Conservation (phyloP, 2,113 vertebrate species). For the Theristicus caerulescens region DNA sequence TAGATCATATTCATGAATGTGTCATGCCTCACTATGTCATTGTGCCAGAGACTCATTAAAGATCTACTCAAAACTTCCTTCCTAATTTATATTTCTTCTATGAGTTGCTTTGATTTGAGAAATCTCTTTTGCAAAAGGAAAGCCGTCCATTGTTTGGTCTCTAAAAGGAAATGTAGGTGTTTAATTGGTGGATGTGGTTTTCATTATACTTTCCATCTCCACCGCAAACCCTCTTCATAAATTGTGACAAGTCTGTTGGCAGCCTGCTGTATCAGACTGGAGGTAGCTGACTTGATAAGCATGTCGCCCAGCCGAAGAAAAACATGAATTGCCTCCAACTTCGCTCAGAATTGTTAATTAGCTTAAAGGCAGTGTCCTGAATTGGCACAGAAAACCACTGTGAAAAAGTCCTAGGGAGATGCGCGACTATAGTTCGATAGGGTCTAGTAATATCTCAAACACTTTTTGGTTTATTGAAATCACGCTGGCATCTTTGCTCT, state of each 20-base stretch:
- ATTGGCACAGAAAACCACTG: background rate
- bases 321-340: constrained; percentile 36
- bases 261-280: constrained; percentile 30
- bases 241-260: constrained; percentile 40
- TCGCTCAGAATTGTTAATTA: constrained; percentile 34
- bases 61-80: constrained; percentile 23
- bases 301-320: background rate
- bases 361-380: background rate
- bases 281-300: constrained; percentile 35
- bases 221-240: constrained; percentile 37
- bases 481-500: background rate
- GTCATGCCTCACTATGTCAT: background rate
- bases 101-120: constrained; percentile 36
- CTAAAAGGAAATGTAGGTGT: constrained; percentile 47
- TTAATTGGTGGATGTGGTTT: constrained; percentile 52
- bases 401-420: background rate
- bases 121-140: constrained; percentile 26
- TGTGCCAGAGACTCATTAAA: constrained; percentile 36
- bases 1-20: constrained; percentile 6
- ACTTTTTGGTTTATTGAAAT: background rate
- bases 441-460: background rate
- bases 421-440: background rate
- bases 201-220: background rate
- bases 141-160: constrained; percentile 14
- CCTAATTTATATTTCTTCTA: constrained; percentile 25